Conservation (phyloP, 2,888 invertebrate species). For the Anthrax anthrax region DNA sequence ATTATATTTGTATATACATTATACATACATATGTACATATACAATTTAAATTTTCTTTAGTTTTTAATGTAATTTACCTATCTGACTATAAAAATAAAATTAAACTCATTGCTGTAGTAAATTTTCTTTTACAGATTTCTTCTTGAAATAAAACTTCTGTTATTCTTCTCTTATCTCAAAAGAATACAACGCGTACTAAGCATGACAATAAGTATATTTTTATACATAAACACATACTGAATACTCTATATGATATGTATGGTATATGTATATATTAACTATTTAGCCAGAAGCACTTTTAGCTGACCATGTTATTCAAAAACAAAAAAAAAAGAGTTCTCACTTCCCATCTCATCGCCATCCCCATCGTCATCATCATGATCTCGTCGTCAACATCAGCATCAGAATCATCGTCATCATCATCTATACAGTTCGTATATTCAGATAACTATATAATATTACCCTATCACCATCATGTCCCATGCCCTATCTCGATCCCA, state of each 20-base stretch:
- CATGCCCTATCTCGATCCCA: background rate
- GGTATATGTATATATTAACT: background rate
- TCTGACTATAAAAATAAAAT: too few relatives aligned
- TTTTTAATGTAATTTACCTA: too few relatives aligned
- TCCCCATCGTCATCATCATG: background rate
- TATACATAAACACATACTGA: background rate
- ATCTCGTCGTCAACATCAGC: too few relatives aligned
- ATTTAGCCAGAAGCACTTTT: conserved; percentile 7
- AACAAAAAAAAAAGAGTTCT: too few relatives aligned
- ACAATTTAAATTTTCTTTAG: too few relatives aligned
- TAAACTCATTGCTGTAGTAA: too few relatives aligned
- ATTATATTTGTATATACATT: too few relatives aligned
- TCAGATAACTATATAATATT: too few relatives aligned
- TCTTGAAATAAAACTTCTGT: background rate
- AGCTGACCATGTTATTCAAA: conserved; percentile 5
- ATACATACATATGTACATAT: too few relatives aligned
- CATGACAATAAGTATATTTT: background rate
- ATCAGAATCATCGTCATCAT: too few relatives aligned
- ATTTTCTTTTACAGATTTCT: too few relatives aligned
- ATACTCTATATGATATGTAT: background rate
- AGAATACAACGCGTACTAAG: background rate
- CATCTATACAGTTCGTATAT: too few relatives aligned
- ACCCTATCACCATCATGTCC: background rate
- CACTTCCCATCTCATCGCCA: background rate
- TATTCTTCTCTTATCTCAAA: background rate